phyloP scores from a whole-genome alignment of 2,797 vertebrate species.

The Paramormyrops hopkinsi region DNA sequence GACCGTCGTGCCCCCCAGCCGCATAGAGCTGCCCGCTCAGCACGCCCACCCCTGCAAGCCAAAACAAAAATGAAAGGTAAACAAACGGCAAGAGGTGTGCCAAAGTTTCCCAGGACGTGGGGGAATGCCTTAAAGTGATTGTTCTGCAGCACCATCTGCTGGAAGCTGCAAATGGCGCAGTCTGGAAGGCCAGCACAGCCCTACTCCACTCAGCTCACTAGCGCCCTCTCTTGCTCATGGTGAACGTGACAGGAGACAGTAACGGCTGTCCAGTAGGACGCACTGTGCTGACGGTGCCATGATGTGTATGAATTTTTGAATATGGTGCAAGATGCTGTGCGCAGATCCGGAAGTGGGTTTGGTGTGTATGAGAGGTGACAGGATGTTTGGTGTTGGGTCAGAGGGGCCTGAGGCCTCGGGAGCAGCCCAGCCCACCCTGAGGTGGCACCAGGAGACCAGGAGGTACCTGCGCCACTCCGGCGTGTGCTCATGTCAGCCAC shows the following conservation, averaged over 20 bases:
- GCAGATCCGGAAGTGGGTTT: not conserved
- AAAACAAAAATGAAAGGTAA: not conserved
- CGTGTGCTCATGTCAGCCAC: constrained; percentile 94
- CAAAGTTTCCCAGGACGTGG: constrained; percentile 14
- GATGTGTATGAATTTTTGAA: not conserved
- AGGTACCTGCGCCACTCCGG: constrained; percentile 87
- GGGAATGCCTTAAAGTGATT: not conserved
- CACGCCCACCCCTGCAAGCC: constrained; percentile 78
- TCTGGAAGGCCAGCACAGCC: not conserved
- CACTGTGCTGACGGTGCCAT: not conserved
- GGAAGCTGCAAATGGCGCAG: not conserved
- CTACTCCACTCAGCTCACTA: not conserved
- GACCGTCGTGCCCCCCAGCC: constrained; percentile 89
- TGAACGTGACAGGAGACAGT: not conserved
- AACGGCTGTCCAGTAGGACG: not conserved
- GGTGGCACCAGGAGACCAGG: not conserved
- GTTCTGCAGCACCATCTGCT: not conserved
- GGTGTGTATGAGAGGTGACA: not conserved
- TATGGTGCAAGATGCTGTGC: not conserved
- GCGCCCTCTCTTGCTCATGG: not conserved
- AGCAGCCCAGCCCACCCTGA: not conserved
- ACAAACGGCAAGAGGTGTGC: not conserved
- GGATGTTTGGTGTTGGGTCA: not conserved
- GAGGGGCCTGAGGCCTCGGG: not conserved
- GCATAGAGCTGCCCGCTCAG: constrained; percentile 82